These are phyloP conservation scores for Chascanopsetta lugubris DNA, from an alignment of 2,113 vertebrate genomes.

Conservation along the genomic window DNA sequence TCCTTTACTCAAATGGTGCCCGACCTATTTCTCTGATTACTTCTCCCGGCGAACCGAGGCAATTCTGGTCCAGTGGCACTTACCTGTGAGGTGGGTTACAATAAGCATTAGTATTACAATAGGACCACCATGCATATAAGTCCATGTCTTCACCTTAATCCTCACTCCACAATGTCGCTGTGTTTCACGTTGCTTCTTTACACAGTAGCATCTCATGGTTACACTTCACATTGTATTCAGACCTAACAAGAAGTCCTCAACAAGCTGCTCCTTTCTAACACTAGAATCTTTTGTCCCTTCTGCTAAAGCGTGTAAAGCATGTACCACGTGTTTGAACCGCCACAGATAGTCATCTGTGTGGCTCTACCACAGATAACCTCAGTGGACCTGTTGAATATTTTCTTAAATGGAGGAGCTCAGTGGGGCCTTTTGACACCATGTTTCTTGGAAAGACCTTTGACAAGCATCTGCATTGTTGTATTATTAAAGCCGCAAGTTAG, in stretches of 20 bases:
- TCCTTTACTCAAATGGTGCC: no score
- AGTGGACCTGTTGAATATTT: not conserved
- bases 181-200: no score
- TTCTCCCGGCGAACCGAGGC: no score
- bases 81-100: no score
- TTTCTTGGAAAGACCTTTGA: not conserved
- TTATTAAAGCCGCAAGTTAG: not conserved
- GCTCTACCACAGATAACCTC: not conserved
- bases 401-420: not conserved
- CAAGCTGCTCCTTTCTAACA: not conserved
- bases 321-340: not conserved
- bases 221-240: not conserved
- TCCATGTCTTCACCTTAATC: no score
- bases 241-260: not conserved
- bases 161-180: no score
- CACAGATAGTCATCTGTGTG: not conserved
- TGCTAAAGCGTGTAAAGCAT: not conserved
- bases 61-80: no score
- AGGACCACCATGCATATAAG: no score
- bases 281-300: not conserved
- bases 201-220: not conserved
- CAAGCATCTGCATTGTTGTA: no score
- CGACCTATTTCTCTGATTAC: no score
- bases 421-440: not conserved
- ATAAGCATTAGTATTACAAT: no score